These are phyloP conservation scores for Fragum fragum DNA, from an alignment of 2,888 invertebrate species.

Conservation along the genomic window DNA sequence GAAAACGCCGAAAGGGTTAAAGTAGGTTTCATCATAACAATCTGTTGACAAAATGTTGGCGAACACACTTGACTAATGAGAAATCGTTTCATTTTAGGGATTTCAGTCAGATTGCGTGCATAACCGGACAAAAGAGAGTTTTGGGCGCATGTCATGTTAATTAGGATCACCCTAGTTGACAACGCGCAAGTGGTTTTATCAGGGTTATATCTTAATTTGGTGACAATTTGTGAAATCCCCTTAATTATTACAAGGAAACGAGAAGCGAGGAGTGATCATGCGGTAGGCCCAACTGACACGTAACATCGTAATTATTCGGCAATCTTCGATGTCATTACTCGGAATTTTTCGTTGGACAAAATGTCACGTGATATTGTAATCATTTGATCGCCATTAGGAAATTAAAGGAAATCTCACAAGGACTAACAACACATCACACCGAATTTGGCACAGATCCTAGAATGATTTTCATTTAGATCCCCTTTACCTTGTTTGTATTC, in stretches of 20 bases:
- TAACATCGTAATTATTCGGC: background rate
- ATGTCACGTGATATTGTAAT: no score
- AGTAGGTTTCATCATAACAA: no score
- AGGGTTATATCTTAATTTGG: slow-evolving; percentile 38
- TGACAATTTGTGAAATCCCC: slow-evolving; percentile 40
- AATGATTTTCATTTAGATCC: no score
- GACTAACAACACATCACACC: no score
- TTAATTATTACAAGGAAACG: slow-evolving; percentile 10
- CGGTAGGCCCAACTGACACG: background rate
- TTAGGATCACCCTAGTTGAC: slow-evolving; percentile 50
- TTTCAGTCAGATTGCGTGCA: background rate
- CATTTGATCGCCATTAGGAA: no score
- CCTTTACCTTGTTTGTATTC: no score
- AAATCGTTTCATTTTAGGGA: background rate
- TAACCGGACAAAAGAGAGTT: background rate
- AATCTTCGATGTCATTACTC: no score
- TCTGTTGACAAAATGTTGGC: no score
- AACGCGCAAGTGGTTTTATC: slow-evolving; percentile 43
- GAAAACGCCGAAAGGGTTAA: no score
- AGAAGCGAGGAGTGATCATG: background rate
- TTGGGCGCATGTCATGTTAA: background rate
- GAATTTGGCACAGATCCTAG: no score
- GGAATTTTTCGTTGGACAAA: no score
- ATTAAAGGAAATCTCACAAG: no score
- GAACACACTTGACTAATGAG: background rate